Conservation (phyloP, 64 coral and sea anemone genomes). For the Stichodactyla mertensii region DNA sequence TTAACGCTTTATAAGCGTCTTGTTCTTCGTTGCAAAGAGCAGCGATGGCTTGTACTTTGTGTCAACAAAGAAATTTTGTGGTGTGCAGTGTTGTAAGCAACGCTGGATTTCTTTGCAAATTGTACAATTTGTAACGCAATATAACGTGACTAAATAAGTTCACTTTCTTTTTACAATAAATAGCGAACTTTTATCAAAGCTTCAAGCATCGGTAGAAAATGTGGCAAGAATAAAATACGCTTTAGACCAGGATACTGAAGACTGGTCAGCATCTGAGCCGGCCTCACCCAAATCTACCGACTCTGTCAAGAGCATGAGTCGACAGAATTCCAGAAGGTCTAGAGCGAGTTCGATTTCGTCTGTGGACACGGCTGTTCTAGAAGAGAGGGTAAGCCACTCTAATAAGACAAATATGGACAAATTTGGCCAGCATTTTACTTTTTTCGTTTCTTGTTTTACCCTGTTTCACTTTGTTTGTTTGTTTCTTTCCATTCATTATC, state of each 20-base stretch:
- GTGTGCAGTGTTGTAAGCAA: too few relatives aligned
- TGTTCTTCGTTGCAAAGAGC: too few relatives aligned
- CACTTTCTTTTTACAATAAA: background rate
- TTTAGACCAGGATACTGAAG: constrained; percentile 51
- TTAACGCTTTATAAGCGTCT: too few relatives aligned
- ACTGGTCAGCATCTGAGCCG: constrained; percentile 19
- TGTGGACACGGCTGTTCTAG: constrained; percentile 41
- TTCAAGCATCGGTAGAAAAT: constrained; percentile 74
- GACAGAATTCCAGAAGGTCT: constrained; percentile 26
- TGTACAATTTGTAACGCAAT: too few relatives aligned
- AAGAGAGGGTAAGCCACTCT: constrained; percentile 28
- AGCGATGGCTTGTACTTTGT: too few relatives aligned
- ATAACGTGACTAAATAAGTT: background rate
- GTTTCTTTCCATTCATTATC: background rate
- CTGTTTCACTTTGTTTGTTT: background rate
- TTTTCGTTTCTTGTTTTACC: background rate
- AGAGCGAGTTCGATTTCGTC: constrained; percentile 50
- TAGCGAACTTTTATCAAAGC: constrained; percentile 65
- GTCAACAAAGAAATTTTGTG: too few relatives aligned
- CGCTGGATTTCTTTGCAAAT: too few relatives aligned
- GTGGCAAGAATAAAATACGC: constrained; percentile 68
- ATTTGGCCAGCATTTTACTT: too few relatives aligned
- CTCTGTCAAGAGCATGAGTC: constrained; percentile 18
- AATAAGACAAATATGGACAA: too few relatives aligned
- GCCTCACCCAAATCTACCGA: constrained; percentile 35